Evolutionary conservation across 1,140 invertebrate species (phyloP), one percentile per base, ranked within the genome.

Genomic region (Ephestia elutella): DNA sequence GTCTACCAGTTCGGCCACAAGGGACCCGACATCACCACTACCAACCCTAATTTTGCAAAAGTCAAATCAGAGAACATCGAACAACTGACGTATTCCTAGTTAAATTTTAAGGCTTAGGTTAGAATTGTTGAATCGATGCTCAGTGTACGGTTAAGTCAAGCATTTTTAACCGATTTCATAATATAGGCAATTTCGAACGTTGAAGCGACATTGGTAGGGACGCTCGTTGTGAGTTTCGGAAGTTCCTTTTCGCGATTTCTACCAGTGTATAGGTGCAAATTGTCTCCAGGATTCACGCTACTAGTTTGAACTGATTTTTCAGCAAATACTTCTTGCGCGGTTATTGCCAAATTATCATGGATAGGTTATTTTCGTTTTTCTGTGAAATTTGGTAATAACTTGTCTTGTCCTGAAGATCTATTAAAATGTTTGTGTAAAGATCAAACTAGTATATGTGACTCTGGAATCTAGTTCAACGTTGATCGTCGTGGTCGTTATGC

Each of bases 1-100:
- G 95, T 97, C 5, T 97, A 97, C 89, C 95, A 96, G 83, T 97
- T 96, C 89, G 95, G 95, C 1, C 91, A 91, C 54, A 95, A 94
- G 59, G 94, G 94, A 0, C 94, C 92, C 17, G 92, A 93, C 38
- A 94, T 93, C 92, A 91, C 91, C 69, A 93, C 93, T 1, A 90
- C 92, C 49, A 92, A 93, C 66, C 93, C 92, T 0, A 93, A 93
- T 73, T 93, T 93, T 59, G 66, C 84, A 59, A 87, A 83, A 73
- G 75, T 86, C 19, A 86, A 86, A 69, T 68, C 78, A 32, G 82
- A 86, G 63, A 80, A 83, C 28, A 62, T 62, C 28, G 66, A 71
- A 28, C 78, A 82, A 20, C 71, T 78, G 54, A 59, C 63, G 9
- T 78, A 78, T 63, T 73, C 77, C 49, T 83, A 83, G 77, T 75